phyloP scores from a whole-genome alignment of 2,888 invertebrate species.

The Amaurobius ferox region DNA sequence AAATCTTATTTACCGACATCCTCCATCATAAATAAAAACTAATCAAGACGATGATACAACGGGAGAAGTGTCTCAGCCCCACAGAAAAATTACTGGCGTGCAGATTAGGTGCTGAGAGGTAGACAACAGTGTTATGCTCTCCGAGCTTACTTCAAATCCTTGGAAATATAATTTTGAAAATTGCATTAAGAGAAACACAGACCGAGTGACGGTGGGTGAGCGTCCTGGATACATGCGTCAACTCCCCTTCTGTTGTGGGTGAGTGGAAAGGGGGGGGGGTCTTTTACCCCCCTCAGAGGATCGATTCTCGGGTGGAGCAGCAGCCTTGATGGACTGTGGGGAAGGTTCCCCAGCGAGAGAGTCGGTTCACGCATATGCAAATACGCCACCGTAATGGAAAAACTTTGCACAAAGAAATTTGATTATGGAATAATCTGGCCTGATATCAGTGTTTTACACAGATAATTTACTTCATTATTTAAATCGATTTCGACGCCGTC shows the following conservation, averaged over 20 bases:
- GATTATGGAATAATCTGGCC: slow-evolving; percentile 70
- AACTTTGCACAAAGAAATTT: slow-evolving; percentile 70
- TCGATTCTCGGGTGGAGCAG: slow-evolving; percentile 46
- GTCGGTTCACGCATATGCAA: slow-evolving; percentile 64
- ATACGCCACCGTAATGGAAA: slow-evolving; percentile 63
- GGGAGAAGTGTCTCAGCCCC: too few relatives aligned
- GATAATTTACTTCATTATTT: slow-evolving; percentile 72
- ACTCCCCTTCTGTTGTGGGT: not conserved
- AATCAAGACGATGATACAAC: too few relatives aligned
- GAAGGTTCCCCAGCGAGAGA: slow-evolving; percentile 19
- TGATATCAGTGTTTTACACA: slow-evolving; percentile 71
- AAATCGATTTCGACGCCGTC: slow-evolving; percentile 56
- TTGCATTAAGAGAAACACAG: not conserved
- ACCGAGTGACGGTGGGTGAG: not conserved
- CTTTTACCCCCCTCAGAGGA: slow-evolving; percentile 32
- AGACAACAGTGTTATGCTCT: not conserved
- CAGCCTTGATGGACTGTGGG: slow-evolving; percentile 13
- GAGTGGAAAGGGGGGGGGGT: not conserved
- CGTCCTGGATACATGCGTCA: not conserved
- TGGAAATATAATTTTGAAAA: not conserved
- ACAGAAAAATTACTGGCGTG: too few relatives aligned
- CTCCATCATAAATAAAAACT: too few relatives aligned
- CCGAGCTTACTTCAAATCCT: not conserved
- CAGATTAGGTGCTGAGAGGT: not conserved
- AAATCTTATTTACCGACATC: too few relatives aligned